phyloP scores from a whole-genome alignment of 2,888 invertebrate genomes.

The Rugalucina vietnamica region DNA sequence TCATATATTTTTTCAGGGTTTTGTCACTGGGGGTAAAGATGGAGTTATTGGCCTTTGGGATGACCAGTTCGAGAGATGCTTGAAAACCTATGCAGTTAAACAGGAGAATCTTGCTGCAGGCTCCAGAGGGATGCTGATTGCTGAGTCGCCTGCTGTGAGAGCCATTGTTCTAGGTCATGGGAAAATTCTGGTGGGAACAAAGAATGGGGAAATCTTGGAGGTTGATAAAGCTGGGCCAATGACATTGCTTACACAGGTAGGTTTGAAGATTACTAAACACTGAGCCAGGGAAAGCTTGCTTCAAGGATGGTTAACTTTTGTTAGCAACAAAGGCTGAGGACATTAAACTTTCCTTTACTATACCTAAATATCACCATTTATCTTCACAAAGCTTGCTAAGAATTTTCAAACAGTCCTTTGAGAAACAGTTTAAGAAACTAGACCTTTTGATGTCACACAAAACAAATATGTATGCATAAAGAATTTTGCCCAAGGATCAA shows the following conservation, averaged over 20 bases:
- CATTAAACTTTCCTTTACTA: too few species aligned
- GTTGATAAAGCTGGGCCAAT: constrained; percentile 83
- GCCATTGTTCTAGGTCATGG: constrained; percentile 83
- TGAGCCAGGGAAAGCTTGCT: too few species aligned
- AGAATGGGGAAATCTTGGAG: constrained; percentile 84
- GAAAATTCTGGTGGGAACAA: constrained; percentile 84
- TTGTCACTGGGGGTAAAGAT: constrained; percentile 85
- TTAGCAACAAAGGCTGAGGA: too few species aligned
- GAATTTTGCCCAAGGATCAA: too few species aligned
- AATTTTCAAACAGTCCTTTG: too few species aligned
- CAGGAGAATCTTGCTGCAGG: constrained; percentile 76
- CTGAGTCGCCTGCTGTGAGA: constrained; percentile 81
- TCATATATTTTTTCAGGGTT: constrained; percentile 77
- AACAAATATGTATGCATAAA: too few species aligned
- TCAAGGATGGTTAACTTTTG: too few species aligned
- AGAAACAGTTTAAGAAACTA: too few species aligned
- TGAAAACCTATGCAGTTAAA: constrained; percentile 83
- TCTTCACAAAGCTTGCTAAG: too few species aligned
- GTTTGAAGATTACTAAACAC: neutral
- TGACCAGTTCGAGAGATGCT: constrained; percentile 82
- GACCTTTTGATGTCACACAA: too few species aligned
- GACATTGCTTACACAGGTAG: constrained; percentile 82
- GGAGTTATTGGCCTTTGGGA: constrained; percentile 84
- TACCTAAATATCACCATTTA: too few species aligned
- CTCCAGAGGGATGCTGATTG: constrained; percentile 77